phyloP scores from a whole-genome alignment of 2,113 vertebrate species.

The Oxyura jamaicensis region DNA sequence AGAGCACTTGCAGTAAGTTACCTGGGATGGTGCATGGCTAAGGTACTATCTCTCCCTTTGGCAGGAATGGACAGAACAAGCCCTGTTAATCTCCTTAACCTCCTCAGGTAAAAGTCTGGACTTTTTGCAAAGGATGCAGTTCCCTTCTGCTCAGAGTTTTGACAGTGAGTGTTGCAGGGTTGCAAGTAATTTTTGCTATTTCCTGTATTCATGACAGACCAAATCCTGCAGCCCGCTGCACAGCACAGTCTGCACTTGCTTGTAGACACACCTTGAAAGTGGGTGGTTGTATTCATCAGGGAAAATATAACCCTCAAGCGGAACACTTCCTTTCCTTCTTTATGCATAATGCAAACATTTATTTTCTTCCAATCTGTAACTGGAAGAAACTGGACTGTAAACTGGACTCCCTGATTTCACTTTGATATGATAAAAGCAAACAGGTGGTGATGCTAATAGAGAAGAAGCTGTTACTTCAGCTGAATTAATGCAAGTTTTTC shows the following conservation, averaged over 20 bases:
- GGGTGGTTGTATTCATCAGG: background rate
- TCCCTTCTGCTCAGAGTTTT: background rate
- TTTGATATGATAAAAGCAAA: background rate
- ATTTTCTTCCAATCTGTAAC: background rate
- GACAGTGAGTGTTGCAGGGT: background rate
- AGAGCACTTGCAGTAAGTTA: too few species aligned
- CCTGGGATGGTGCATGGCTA: too few species aligned
- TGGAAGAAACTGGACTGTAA: background rate
- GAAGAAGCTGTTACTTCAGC: background rate
- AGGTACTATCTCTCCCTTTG: too few species aligned
- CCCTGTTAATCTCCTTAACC: background rate
- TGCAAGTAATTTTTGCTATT: background rate
- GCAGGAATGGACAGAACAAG: background rate
- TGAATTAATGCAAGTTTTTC: background rate
- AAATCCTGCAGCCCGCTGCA: background rate
- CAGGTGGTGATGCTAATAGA: background rate
- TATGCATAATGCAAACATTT: background rate
- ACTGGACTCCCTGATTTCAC: background rate
- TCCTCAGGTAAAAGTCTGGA: too few species aligned
- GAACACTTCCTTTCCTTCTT: background rate
- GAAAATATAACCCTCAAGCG: background rate
- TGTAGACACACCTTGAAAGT: background rate
- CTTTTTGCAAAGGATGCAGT: background rate
- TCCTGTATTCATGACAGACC: background rate
- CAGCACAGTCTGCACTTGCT: background rate